These are phyloP conservation scores for Neria commutata DNA, from an alignment of 2,888 invertebrate species.

Conservation along the genomic window DNA sequence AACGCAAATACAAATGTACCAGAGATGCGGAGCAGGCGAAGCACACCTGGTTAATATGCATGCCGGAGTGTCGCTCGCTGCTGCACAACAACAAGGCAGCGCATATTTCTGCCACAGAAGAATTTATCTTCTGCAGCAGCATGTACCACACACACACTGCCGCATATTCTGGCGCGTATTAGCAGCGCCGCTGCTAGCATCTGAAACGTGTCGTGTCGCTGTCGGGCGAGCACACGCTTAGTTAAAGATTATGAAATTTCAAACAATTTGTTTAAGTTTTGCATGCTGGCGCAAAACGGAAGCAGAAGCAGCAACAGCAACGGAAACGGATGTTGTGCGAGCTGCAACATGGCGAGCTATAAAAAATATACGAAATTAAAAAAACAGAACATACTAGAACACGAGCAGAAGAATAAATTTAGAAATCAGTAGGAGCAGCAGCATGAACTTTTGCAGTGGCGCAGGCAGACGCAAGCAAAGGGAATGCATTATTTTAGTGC, in stretches of 20 bases:
- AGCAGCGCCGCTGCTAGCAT: not conserved
- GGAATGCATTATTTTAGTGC: no score
- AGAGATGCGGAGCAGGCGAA: not conserved
- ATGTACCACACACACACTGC: not conserved
- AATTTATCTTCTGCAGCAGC: not conserved
- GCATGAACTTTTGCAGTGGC: no score
- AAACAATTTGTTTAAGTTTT: conserved; percentile 23
- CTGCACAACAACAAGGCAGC: conserved; percentile 3
- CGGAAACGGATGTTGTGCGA: not conserved
- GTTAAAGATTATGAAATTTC: conserved; percentile 35
- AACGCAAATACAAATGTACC: no score
- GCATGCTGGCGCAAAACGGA: conserved; percentile 8
- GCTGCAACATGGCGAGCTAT: no score
- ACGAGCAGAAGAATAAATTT: no score
- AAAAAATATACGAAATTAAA: no score
- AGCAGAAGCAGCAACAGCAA: no score
- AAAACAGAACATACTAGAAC: no score
- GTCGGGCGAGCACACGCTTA: conserved; percentile 33
- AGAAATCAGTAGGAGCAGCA: no score
- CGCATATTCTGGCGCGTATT: not conserved
- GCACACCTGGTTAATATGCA: conserved; percentile 36
- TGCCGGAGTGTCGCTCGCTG: conserved; percentile 25
- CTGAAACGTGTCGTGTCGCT: conserved; percentile 23
- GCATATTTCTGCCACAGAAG: not conserved
- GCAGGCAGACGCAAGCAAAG: no score